phyloP scores from a whole-genome alignment of 2,888 invertebrate genomes.

The Mythimna vitellina region DNA sequence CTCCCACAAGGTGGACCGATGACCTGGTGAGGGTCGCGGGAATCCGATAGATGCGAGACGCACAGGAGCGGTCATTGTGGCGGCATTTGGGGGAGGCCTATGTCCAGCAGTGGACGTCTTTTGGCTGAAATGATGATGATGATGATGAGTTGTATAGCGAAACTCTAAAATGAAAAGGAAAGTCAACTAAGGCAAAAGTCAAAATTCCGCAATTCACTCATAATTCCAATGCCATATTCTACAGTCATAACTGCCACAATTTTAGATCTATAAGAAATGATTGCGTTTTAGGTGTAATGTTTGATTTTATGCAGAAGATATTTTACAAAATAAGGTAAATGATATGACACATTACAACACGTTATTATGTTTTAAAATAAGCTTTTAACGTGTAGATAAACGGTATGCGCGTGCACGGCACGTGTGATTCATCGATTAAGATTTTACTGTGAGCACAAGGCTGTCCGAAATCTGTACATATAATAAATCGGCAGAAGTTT shows the following conservation, averaged over 20 bases:
- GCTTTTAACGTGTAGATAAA: not conserved
- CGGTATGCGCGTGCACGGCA: not conserved
- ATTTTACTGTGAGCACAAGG: constrained; percentile 2
- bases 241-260: too few relatives aligned
- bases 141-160: too few relatives aligned
- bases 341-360: not conserved
- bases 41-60: too few relatives aligned
- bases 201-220: not conserved
- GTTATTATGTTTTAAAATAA: not conserved
- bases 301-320: not conserved
- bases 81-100: too few relatives aligned
- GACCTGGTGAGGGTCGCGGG: too few relatives aligned
- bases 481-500: too few relatives aligned
- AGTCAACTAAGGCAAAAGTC: too few relatives aligned
- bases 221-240: not conserved
- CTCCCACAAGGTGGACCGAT: too few relatives aligned
- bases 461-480: not conserved
- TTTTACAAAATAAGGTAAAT: not conserved
- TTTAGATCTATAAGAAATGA: not conserved
- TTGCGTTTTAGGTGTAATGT: not conserved
- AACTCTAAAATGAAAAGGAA: too few relatives aligned
- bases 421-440: constrained; percentile 24
- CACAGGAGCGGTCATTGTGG: too few relatives aligned
- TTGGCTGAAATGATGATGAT: too few relatives aligned
- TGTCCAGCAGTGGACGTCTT: too few relatives aligned